These are phyloP conservation scores for Bergia puertoricense DNA, from an alignment of 92 coral and sea anemone species.

Conservation along the genomic window DNA sequence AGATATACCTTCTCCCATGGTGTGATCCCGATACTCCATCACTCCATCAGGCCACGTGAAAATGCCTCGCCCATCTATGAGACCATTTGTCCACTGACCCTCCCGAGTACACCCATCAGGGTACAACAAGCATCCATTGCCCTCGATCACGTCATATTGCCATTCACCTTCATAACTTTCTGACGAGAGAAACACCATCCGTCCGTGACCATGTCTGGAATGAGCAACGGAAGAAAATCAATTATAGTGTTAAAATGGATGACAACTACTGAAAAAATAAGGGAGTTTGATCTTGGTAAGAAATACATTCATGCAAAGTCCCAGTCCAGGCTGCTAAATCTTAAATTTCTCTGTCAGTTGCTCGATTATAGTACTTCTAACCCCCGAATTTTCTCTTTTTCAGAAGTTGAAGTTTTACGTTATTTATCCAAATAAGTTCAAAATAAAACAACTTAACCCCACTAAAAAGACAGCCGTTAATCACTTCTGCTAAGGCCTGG, in stretches of 20 bases:
- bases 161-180: conserved; percentile 77
- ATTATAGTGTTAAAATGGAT: neutral
- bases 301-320: neutral
- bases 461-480: too few relatives aligned
- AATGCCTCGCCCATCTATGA: conserved; percentile 64
- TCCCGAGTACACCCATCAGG: conserved; percentile 73
- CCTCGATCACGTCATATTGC: conserved; percentile 69
- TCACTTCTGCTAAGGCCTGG: too few relatives aligned
- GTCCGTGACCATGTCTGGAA: conserved; percentile 74
- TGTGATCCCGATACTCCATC: conserved; percentile 68
- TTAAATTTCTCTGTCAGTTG: too few relatives aligned
- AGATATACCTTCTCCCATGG: conserved; percentile 51
- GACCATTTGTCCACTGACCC: conserved; percentile 70
- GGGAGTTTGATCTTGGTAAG: neutral
- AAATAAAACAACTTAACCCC: too few relatives aligned
- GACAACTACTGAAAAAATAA: too few relatives aligned
- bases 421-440: too few relatives aligned
- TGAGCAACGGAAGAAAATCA: neutral
- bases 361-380: too few relatives aligned
- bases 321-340: neutral
- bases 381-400: too few relatives aligned
- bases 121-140: conserved; percentile 61
- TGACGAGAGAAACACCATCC: conserved; percentile 60
- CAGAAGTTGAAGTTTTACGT: too few relatives aligned
- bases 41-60: conserved; percentile 84